Base-by-base conservation (phyloP, 2,113 vertebrate genomes). In the Archocentrus centrarchus region DNA sequence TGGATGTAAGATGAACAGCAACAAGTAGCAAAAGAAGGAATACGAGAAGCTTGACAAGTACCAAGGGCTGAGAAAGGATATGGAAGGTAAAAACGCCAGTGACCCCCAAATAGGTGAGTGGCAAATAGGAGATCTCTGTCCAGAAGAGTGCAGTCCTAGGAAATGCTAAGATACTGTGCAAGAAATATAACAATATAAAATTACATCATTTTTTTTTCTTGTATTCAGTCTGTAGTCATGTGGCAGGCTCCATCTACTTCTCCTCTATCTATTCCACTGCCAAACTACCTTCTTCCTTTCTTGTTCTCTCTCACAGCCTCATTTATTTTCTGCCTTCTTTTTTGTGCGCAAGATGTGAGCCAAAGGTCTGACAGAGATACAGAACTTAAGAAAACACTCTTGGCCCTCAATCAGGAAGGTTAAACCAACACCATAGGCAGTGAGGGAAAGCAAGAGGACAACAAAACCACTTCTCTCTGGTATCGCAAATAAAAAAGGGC, bases 321-420 rank as follows among this genome's bases (percentile, higher is more conserved):
- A 37, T 20, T 83, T 86, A 79, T 87, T 64, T 50, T 41, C 32
- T 79, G 22, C 75, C 57, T 32, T 80, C 59, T 77, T 62, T 57
- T 86, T 77, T 50, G 64, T 22, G 59, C 80, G 53, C 70, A 14
- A 76, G 32, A 84, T 83, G 86, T 86, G 78, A 93, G 91, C 91
- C 91, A 93, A 79, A 86, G 81, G 81, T 87, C 90, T 80, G 78
- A 79, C 58, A 32, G 63, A 89, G 92, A 93, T 91, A 89, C 53
- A 5, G 14, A 91, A 92, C 80, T 91, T 87, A 90, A 84, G 81
- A 92, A 92, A 93, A 92, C 88, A 91, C 64, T 77, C 35, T 61
- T 59, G 75, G 41, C 70, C 84, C 80, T 86, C 30, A 62, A 84
- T 88, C 77, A 53, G 30, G 68, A 70, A 88, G 89, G 91, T 91